Conservation (phyloP, 2,888 invertebrate genomes). For the Margaritifera margaritifera region DNA sequence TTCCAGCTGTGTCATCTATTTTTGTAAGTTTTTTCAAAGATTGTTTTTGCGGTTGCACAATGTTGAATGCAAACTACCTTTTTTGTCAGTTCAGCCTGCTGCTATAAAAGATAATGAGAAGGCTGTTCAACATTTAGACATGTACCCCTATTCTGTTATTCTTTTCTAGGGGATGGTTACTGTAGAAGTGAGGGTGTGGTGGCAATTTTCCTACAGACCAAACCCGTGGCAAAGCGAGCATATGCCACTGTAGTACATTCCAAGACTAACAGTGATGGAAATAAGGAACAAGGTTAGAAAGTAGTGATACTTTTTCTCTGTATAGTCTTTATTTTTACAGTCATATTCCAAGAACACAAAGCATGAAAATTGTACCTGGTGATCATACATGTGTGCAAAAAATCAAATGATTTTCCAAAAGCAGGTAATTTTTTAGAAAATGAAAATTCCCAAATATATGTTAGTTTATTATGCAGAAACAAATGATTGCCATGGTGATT, state of each 20-base stretch:
- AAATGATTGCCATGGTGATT: no score
- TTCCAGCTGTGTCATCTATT: no score
- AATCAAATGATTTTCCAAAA: not conserved
- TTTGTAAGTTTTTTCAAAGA: no score
- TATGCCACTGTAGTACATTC: conserved; percentile 92
- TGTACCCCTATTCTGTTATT: not conserved
- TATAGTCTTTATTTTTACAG: conserved; percentile 3
- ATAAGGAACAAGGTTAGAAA: conserved; percentile 86
- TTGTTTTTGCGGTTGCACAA: no score
- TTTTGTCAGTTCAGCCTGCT: no score
- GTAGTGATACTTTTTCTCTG: not conserved
- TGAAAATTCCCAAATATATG: no score
- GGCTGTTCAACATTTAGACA: no score
- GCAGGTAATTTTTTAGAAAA: no score
- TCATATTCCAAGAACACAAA: not conserved
- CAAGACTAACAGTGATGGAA: conserved; percentile 93
- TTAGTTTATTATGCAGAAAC: no score
- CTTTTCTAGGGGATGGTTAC: conserved; percentile 83
- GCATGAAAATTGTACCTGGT: not conserved
- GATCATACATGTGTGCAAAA: not conserved
- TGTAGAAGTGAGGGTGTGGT: conserved; percentile 92
- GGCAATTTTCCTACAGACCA: conserved; percentile 86
- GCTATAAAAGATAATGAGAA: no score
- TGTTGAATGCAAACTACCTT: no score
- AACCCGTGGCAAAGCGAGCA: conserved; percentile 83